A percentile compares a stretch with the other conserved stretches of the same genome.
These are phyloP conservation scores for Drosophila limbata DNA, from an alignment of 2,888 invertebrate species.

Conservation along the genomic window DNA sequence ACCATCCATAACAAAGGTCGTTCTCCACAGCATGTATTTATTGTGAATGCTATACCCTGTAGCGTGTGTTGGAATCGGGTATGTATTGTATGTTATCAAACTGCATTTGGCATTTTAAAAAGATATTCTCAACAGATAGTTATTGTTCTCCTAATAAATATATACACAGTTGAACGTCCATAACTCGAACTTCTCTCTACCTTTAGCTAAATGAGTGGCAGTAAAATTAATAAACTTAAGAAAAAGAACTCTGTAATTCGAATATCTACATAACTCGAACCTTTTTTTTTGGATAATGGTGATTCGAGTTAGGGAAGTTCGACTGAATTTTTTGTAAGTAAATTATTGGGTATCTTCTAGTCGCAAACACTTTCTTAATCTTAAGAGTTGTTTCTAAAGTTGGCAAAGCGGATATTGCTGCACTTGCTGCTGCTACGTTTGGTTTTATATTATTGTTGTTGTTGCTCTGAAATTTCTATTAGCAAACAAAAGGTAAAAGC, in stretches of 20 bases:
- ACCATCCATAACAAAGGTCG: slow-evolving; percentile 73
- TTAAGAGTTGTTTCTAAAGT: slow-evolving; percentile 34
- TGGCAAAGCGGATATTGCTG: slow-evolving; percentile 55
- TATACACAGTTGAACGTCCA: too few species aligned
- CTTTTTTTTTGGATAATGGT: too few species aligned
- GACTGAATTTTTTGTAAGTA: too few species aligned
- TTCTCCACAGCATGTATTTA: slow-evolving; percentile 56
- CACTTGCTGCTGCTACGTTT: slow-evolving; percentile 34
- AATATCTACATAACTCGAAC: too few species aligned
- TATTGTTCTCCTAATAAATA: background rate
- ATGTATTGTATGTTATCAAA: background rate
- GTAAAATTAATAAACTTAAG: too few species aligned
- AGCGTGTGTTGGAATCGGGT: background rate
- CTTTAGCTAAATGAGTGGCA: too few species aligned
- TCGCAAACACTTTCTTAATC: background rate
- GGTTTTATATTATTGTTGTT: slow-evolving; percentile 1
- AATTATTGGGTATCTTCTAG: background rate
- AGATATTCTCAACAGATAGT: background rate
- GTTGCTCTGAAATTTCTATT: slow-evolving; percentile 52
- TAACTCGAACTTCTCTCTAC: too few species aligned
- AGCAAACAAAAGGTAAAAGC: slow-evolving; percentile 27
- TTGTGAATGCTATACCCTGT: slow-evolving; percentile 38
- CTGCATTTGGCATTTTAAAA: background rate
- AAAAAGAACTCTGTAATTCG: too few species aligned
- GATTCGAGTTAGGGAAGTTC: too few species aligned